Evolutionary conservation across 2,888 invertebrate species (phyloP).

Genomic region (Mechanitis mazaeus): DNA sequence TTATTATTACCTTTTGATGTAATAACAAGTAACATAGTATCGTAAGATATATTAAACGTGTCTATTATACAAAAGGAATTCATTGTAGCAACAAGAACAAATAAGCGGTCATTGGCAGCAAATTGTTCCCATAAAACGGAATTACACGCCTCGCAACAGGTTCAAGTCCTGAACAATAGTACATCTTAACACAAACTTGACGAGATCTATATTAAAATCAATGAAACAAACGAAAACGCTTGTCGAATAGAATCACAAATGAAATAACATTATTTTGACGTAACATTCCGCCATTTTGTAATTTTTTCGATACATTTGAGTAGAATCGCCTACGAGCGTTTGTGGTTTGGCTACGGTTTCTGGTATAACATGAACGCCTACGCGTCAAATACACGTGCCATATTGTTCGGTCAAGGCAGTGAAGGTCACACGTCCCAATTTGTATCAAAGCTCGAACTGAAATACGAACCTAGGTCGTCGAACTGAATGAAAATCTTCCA

Average conservation of each 20-base stretch:
- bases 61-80: too few relatives aligned
- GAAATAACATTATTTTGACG: too few relatives aligned
- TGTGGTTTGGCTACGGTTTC: constrained; percentile 27
- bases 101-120: constrained; percentile 1
- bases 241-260: too few relatives aligned
- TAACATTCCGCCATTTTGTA: too few relatives aligned
- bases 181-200: not conserved
- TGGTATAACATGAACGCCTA: constrained; percentile 45
- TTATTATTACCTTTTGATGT: too few relatives aligned
- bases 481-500: constrained; percentile 73
- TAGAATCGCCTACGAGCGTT: constrained; percentile 4
- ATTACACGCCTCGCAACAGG: constrained; percentile 5
- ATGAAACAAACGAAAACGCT: too few relatives aligned
- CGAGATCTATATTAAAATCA: not conserved
- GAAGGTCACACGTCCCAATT: constrained; percentile 56
- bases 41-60: not conserved
- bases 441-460: constrained; percentile 61
- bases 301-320: too few relatives aligned
- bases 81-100: not conserved
- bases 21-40: not conserved
- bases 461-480: constrained; percentile 63
- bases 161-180: constrained; percentile 14
- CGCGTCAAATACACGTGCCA: constrained; percentile 62
- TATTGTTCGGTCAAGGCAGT: constrained; percentile 53
- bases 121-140: constrained; percentile 6